Conservation (phyloP, 2,113 vertebrate genomes). For the Pedionomus torquatus region DNA sequence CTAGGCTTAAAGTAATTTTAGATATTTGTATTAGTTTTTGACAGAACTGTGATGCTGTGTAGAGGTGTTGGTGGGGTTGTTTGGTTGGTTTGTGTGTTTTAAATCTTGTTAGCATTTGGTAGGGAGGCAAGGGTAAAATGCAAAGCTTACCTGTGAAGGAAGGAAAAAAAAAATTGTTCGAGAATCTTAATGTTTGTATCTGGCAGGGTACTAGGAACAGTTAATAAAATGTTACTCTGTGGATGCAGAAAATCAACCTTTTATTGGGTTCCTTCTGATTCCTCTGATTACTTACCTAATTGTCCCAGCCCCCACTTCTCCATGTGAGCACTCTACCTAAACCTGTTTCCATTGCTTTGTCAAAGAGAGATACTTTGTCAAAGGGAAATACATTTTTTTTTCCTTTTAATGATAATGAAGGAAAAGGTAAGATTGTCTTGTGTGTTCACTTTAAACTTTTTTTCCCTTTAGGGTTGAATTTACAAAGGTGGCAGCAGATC, state of each 20-base stretch:
- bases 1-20: not conserved
- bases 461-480: conserved; percentile 85
- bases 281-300: not conserved
- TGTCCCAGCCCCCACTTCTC: not conserved
- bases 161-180: not conserved
- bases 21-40: not conserved
- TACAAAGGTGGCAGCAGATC: conserved; percentile 88
- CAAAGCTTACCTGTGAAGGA: not conserved
- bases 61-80: too few relatives aligned
- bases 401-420: not conserved
- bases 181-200: not conserved
- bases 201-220: not conserved
- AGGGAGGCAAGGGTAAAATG: not conserved
- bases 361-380: not conserved
- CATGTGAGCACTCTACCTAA: not conserved
- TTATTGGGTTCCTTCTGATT: not conserved
- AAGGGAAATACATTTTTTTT: too few relatives aligned
- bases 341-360: not conserved
- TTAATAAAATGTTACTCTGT: not conserved
- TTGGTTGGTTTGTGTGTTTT: not conserved
- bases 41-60: not conserved
- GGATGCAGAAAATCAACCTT: not conserved
- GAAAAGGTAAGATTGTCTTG: not conserved
- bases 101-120: not conserved
- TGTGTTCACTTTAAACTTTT: not conserved